A percentile compares a stretch with the other conserved stretches of the same genome.
phyloP scores from a whole-genome alignment of 2,888 invertebrate species.

The Bruchidius siliquastri region DNA sequence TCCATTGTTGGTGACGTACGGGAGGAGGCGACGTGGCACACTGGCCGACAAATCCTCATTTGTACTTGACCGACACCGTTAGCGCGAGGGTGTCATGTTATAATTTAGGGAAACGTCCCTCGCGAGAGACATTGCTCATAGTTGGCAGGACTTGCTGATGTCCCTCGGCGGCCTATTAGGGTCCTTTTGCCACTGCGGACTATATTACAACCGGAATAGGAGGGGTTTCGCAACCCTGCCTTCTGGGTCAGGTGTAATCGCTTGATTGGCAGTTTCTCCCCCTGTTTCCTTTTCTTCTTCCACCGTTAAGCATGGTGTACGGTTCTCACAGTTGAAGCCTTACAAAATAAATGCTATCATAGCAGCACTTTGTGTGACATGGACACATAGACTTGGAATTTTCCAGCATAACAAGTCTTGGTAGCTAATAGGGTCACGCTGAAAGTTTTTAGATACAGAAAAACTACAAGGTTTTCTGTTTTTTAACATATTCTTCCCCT shows the following conservation, averaged over 20 bases:
- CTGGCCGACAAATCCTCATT: constrained; percentile 6
- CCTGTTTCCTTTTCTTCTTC: not conserved
- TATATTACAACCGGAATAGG: not conserved
- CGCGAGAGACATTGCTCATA: constrained; percentile 19
- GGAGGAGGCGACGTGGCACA: not conserved
- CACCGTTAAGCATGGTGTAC: not conserved
- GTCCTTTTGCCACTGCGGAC: not conserved
- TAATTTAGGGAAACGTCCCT: constrained; percentile 21
- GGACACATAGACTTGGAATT: too few relatives aligned
- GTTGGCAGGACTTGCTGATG: not conserved
- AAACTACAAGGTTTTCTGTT: too few relatives aligned
- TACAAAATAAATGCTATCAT: too few relatives aligned
- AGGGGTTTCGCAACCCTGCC: not conserved
- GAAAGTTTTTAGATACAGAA: too few relatives aligned
- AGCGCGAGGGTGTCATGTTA: constrained; percentile 11
- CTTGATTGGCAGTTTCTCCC: not conserved
- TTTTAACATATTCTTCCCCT: too few relatives aligned
- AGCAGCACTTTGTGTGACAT: too few relatives aligned
- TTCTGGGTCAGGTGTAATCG: not conserved
- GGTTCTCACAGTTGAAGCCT: not conserved
- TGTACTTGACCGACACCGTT: constrained; percentile 15
- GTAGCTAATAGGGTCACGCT: too few relatives aligned
- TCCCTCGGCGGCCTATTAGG: not conserved
- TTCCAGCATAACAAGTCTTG: too few relatives aligned
- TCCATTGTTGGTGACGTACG: not conserved